Base-by-base conservation (phyloP, 2,888 invertebrate genomes). In the Atethmia centrago region DNA sequence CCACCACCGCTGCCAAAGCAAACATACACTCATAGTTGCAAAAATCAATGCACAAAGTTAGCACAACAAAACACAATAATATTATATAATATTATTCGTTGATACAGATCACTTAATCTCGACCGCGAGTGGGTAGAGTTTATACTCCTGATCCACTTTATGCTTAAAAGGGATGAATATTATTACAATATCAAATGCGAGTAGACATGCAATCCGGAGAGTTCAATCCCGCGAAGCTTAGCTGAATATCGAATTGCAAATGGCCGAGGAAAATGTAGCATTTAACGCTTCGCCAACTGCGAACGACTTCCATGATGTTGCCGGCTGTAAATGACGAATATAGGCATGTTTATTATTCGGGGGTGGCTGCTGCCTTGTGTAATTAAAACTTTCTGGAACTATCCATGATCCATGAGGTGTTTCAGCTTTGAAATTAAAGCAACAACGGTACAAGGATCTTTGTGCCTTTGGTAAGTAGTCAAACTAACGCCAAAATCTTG, bases 191-290 rank as follows among this genome's bases (percentile, higher is more conserved):
- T 92, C 89, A 90, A 91, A 91, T 87, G 87, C 86, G 88, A 90
- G 86, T 89, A 92, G 90, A 91, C 92, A 92, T 90, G 92, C 92
- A 92, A 93, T 92, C 91, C 91, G 83, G 92, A 90, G 89, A 91
- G 92, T 93, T 93, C 94, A 93, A 94, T 95, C 92, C 92, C 87
- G 91, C 85, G 88, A 90, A 94, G 94, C 94, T 94, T 93, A 94
- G 94, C 92, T 92, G 92, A 92, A 94, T 95, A 95, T 95, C 94
- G 93, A 95, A 95, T 95, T 95, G 94, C 95, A 95, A 95, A 96
- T 95, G 93, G 93, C 92, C 90, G 90, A 91, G 93, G 95, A 95
- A 95, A 95, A 94, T 94, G 94, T 94, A 93, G 93, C 93, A 93
- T 95, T 95, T 95, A 95, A 94, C 94, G 95, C 93, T 92, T 93